Percentiles rank a stretch among this genome's conserved stretches.
Conservation (phyloP, 1,140 invertebrate genomes). For the Pissodes strobi region DNA sequence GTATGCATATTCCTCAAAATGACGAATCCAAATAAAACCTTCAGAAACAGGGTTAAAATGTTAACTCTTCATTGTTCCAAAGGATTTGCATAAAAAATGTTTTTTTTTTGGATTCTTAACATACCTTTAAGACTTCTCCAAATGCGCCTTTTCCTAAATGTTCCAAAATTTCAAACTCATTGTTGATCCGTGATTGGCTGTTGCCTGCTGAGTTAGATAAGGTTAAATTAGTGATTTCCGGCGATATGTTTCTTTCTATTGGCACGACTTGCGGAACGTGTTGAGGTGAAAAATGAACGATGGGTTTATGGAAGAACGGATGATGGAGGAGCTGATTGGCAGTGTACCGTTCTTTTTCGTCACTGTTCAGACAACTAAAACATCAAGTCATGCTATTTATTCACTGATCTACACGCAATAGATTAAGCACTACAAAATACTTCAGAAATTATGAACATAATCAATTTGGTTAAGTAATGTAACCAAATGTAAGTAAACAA, state of each 20-base stretch:
- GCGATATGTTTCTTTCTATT: constrained; percentile 35
- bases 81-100: too few species aligned
- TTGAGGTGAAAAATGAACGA: constrained; percentile 47
- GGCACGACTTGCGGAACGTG: constrained; percentile 46
- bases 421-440: too few species aligned
- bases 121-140: constrained; percentile 94
- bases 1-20: too few species aligned
- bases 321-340: constrained; percentile 66
- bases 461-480: too few species aligned
- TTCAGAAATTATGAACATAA: too few species aligned
- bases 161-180: constrained; percentile 87
- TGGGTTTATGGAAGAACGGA: constrained; percentile 60
- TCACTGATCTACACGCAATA: too few species aligned
- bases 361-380: constrained; percentile 65
- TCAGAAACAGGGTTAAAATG: too few species aligned
- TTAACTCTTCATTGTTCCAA: too few species aligned
- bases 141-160: constrained; percentile 92
- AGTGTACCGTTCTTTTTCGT: constrained; percentile 71
- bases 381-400: too few species aligned
- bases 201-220: constrained; percentile 45
- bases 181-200: constrained; percentile 73
- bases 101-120: too few species aligned
- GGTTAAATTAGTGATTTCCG: constrained; percentile 32
- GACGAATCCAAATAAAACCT: too few species aligned
- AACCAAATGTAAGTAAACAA: too few species aligned